Evolutionary conservation across 2,888 invertebrate species (phyloP), one percentile per base, ranked within the genome.

Genomic region (Agrotis ipsilon): DNA sequence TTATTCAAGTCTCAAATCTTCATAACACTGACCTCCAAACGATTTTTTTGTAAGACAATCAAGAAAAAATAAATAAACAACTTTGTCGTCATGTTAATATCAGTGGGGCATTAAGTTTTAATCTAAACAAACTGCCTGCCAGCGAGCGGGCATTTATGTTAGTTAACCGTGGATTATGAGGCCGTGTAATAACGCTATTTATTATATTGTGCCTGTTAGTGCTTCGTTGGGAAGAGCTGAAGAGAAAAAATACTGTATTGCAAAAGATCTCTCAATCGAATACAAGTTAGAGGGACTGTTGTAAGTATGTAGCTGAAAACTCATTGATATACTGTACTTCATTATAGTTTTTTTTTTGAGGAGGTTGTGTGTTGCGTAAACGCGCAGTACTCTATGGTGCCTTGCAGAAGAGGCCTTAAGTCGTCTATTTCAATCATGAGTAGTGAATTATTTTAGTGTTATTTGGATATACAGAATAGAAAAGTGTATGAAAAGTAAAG

Each of bases 111-210:
- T 93, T 92, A 92, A 80, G 89, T 93, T 94, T 92, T 95, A 95
- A 95, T 95, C 94, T 94, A 93, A 93, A 95, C 93, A 95, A 95
- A 95, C 90, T 93, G 93, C 90, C 89, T 76, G 80, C 68, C 69
- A 75, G 59, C 77, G 87, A 89, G 90, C 86, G 82, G 87, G 92
- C 94, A 95, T 94, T 95, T 91, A 94, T 94, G 94, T 93, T 94
- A 94, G 94, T 95, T 95, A 95, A 92, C 92, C 91, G 83, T 87
- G 93, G 95, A 95, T 95, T 95, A 95, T 91, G 90, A 90, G 86
- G 79, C 74, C 85, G 88, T 92, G 90, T 92, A 93, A 89, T 91
- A 90, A 90, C 89, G 90, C 92, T 82, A 75, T 94, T 94, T 93
- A 92, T 94, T 93, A 89, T 87, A 63, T 49, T 49, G 64, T 68